Percentiles rank a stretch among this genome's conserved stretches.
Evolutionary conservation across 2,888 invertebrate species (phyloP).

Genomic region (Acleris holmiana): DNA sequence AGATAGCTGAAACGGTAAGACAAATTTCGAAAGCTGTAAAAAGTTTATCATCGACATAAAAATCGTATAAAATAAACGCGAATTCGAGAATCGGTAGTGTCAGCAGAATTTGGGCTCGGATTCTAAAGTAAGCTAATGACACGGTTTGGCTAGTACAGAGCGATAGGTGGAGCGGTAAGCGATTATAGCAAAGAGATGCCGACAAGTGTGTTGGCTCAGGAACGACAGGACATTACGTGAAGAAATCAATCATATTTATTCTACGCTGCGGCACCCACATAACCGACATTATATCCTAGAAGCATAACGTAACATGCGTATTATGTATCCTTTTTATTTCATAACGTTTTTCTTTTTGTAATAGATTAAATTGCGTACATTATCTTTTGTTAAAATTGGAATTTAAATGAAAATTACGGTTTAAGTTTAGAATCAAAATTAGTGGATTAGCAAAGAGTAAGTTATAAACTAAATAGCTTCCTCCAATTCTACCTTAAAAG

Average conservation of each 20-base stretch:
- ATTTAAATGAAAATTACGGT: too few relatives aligned
- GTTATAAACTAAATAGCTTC: too few relatives aligned
- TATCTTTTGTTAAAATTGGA: too few relatives aligned
- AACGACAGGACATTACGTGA: neutral
- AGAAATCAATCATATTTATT: neutral
- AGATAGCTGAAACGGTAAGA: conserved; percentile 30
- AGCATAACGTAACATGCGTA: too few relatives aligned
- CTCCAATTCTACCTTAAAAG: too few relatives aligned
- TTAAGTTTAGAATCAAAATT: too few relatives aligned
- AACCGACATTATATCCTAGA: too few relatives aligned
- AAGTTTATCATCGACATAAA: conserved; percentile 57
- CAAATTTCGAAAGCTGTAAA: conserved; percentile 52
- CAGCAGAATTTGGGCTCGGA: conserved; percentile 40
- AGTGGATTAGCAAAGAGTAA: too few relatives aligned
- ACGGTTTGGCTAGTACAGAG: conserved; percentile 5
- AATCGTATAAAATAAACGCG: conserved; percentile 47
- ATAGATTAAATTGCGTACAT: too few relatives aligned
- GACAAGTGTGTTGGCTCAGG: neutral
- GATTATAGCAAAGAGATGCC: neutral
- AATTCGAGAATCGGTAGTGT: conserved; percentile 44
- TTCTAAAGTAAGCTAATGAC: conserved; percentile 11
- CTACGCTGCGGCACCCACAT: neutral
- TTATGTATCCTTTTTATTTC: too few relatives aligned
- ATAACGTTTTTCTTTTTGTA: too few relatives aligned
- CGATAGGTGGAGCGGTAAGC: neutral